Percentiles rank a stretch among this genome's conserved stretches.
Evolutionary conservation across 2,113 vertebrate species (phyloP).

Genomic region (Cyanocitta stelleri): DNA sequence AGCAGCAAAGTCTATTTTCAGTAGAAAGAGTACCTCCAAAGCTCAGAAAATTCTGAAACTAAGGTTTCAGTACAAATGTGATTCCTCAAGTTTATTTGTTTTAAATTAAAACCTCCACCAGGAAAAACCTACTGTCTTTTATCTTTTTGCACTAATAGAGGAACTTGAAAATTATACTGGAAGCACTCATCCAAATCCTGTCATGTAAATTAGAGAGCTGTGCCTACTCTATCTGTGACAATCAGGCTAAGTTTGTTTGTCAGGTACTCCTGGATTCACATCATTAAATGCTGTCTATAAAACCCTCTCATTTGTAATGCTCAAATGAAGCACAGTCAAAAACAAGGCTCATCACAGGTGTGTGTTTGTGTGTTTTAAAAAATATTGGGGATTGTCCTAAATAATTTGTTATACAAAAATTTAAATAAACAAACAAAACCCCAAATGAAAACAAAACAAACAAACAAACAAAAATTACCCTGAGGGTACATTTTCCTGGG

Average conservation of each 20-base stretch:
- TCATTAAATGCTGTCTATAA: background rate
- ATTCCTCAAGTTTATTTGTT: background rate
- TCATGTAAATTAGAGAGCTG: background rate
- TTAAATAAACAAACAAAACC: rapidly evolving
- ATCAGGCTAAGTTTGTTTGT: background rate
- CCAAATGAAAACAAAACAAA: background rate
- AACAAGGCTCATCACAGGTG: background rate
- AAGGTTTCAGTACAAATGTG: background rate
- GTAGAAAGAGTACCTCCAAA: background rate
- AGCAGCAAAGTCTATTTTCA: background rate
- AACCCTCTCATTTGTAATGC: background rate
- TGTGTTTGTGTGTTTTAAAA: background rate
- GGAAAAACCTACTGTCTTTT: background rate
- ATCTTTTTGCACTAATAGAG: background rate
- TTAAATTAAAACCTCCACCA: background rate
- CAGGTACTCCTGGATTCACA: background rate
- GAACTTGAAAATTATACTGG: background rate
- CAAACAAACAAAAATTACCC: background rate
- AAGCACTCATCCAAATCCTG: background rate
- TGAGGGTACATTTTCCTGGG: background rate
- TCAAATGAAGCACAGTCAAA: background rate
- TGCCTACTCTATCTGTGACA: background rate
- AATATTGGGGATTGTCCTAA: background rate
- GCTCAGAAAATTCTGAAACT: background rate
- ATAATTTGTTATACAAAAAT: background rate